These are phyloP conservation scores for Tangara arthus DNA, from an alignment of 2,797 vertebrate genomes.

Conservation along the genomic window DNA sequence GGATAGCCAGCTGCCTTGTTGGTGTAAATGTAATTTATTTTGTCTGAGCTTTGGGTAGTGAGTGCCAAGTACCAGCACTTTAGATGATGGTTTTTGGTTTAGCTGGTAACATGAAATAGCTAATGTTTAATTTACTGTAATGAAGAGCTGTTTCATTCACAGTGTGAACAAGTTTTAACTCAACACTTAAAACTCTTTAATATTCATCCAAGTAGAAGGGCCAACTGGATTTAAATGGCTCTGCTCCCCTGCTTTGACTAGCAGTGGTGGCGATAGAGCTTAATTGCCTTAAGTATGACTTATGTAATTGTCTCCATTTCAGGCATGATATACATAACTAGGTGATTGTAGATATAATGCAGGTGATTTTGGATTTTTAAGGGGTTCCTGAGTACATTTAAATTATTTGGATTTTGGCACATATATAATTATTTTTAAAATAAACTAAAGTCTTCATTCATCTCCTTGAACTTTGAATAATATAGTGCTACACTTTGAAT, in stretches of 20 bases:
- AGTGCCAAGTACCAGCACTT: not conserved
- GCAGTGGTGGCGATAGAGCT: not conserved
- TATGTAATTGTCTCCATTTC: not conserved
- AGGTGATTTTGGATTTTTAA: not conserved
- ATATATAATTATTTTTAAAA: not conserved
- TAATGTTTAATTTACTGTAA: not conserved
- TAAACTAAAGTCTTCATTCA: not conserved
- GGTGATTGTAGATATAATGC: not conserved
- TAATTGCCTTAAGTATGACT: not conserved
- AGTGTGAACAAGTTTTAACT: not conserved
- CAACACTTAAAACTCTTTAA: not conserved
- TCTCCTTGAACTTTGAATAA: not conserved
- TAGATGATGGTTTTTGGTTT: not conserved
- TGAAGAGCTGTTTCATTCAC: not conserved
- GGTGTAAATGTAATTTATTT: fast-evolving
- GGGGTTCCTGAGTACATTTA: not conserved
- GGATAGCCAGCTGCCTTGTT: not conserved
- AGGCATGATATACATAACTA: not conserved
- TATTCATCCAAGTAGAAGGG: not conserved
- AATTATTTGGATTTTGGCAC: not conserved
- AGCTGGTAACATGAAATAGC: not conserved
- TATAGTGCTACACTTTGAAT: not conserved
- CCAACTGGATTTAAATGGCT: not conserved
- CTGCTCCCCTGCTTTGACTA: not conserved
- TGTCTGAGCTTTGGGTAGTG: not conserved